A percentile compares a stretch with the other conserved stretches of the same genome.
These are phyloP conservation scores for Lasioglossum pauxillum DNA, from an alignment of 2,888 invertebrate genomes.

Conservation along the genomic window DNA sequence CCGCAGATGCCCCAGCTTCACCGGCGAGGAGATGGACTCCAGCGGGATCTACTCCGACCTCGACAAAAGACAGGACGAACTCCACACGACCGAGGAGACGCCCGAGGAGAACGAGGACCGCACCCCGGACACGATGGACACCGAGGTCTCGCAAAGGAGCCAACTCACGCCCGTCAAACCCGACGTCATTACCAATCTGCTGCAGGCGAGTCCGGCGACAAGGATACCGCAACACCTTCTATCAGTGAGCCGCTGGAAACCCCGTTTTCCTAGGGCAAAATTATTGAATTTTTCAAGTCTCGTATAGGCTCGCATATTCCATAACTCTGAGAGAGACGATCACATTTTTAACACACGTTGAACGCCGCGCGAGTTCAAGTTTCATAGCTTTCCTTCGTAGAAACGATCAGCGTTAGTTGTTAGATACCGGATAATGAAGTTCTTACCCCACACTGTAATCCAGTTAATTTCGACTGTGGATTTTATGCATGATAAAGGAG, in stretches of 20 bases:
- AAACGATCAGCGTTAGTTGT: neutral
- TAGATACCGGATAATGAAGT: neutral
- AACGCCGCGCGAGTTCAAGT: neutral
- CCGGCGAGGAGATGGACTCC: conserved; percentile 94
- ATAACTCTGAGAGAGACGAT: neutral
- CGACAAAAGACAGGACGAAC: conserved; percentile 90
- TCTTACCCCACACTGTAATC: neutral
- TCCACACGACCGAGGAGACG: conserved; percentile 83
- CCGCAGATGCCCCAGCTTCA: conserved; percentile 82
- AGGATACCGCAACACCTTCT: neutral
- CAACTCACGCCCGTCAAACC: conserved; percentile 80
- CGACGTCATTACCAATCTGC: conserved; percentile 74
- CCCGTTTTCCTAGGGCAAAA: neutral
- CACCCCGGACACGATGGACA: conserved; percentile 88
- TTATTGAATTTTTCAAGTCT: neutral
- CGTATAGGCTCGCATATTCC: neutral
- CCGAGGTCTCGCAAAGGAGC: conserved; percentile 86
- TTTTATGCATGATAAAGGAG: neutral
- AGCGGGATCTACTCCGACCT: conserved; percentile 95
- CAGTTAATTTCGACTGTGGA: neutral
- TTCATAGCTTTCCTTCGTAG: neutral
- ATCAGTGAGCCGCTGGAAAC: neutral
- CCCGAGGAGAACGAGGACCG: conserved; percentile 85
- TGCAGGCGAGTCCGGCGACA: conserved; percentile 69
- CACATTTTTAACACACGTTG: neutral